Evolutionary conservation across 2,888 invertebrate species (phyloP).

Genomic region (Pristionchus entomophagus): DNA sequence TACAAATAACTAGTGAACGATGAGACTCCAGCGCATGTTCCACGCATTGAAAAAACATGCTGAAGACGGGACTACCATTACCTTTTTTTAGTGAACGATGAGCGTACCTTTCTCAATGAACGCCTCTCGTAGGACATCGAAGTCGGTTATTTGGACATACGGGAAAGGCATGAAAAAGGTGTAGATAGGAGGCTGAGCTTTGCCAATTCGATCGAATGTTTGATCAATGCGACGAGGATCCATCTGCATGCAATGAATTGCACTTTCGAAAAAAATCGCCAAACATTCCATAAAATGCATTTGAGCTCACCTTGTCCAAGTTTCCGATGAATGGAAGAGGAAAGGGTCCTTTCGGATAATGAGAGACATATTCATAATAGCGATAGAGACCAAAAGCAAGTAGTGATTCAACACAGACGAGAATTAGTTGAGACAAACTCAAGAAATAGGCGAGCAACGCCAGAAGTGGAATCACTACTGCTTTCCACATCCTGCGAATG

Average conservation of each 20-base stretch:
- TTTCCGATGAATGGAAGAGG: background rate
- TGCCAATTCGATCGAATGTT: background rate
- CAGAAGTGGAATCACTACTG: background rate
- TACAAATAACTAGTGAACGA: too few relatives aligned
- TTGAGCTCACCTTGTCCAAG: background rate
- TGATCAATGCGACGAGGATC: background rate
- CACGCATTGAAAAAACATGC: too few relatives aligned
- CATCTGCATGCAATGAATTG: background rate
- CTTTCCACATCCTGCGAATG: background rate
- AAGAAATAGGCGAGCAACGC: background rate
- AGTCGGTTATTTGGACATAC: slow-evolving; percentile 6
- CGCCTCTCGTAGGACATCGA: background rate
- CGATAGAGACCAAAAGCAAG: background rate
- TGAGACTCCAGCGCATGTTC: too few relatives aligned
- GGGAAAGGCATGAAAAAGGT: slow-evolving; percentile 6
- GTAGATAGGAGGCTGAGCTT: slow-evolving; percentile 2
- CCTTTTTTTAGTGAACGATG: background rate
- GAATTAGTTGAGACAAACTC: background rate
- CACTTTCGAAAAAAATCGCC: background rate
- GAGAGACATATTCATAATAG: background rate
- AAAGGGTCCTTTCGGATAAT: background rate
- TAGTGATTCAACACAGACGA: background rate
- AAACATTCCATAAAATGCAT: background rate
- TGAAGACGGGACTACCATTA: background rate
- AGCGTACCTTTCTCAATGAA: slow-evolving; percentile 1